Percentiles rank a stretch among this genome's conserved stretches.
These are phyloP conservation scores for Phortica magna DNA, from an alignment of 2,888 invertebrate species.

Conservation along the genomic window DNA sequence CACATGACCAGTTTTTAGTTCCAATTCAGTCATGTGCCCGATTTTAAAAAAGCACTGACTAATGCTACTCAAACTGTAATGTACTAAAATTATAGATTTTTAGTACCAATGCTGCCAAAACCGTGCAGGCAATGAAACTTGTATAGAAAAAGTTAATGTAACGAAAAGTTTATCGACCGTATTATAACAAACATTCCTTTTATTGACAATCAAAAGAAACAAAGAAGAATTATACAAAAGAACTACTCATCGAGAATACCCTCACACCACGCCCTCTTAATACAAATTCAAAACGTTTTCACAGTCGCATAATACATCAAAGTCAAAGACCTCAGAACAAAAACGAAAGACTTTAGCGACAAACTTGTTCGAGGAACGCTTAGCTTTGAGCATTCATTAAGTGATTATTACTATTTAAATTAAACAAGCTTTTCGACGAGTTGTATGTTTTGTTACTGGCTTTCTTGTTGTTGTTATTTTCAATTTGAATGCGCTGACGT, in stretches of 20 bases:
- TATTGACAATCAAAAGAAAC: too few relatives aligned
- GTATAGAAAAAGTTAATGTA: too few relatives aligned
- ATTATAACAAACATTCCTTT: too few relatives aligned
- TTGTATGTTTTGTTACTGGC: background rate
- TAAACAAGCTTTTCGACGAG: too few relatives aligned
- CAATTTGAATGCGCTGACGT: conserved; percentile 38
- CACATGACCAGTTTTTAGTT: background rate
- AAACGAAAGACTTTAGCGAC: conserved; percentile 69
- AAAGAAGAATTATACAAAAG: conserved; percentile 16
- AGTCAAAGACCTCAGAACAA: conserved; percentile 13
- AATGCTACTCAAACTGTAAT: conserved; percentile 15
- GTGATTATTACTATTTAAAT: background rate
- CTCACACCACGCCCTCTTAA: conserved; percentile 8
- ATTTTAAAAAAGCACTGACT: background rate
- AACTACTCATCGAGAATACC: conserved; percentile 36
- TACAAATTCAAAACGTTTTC: too few relatives aligned
- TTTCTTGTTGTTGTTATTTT: conserved; percentile 48
- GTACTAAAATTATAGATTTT: conserved; percentile 5
- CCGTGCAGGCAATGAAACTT: background rate
- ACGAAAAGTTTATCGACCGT: too few relatives aligned
- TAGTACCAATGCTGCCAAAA: conserved; percentile 10
- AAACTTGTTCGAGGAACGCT: conserved; percentile 54
- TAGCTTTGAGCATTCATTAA: background rate
- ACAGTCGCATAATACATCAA: background rate
- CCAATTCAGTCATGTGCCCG: background rate